Evolutionary conservation across 2,113 vertebrate genomes (phyloP).

Genomic region (Amphiprion percula): DNA sequence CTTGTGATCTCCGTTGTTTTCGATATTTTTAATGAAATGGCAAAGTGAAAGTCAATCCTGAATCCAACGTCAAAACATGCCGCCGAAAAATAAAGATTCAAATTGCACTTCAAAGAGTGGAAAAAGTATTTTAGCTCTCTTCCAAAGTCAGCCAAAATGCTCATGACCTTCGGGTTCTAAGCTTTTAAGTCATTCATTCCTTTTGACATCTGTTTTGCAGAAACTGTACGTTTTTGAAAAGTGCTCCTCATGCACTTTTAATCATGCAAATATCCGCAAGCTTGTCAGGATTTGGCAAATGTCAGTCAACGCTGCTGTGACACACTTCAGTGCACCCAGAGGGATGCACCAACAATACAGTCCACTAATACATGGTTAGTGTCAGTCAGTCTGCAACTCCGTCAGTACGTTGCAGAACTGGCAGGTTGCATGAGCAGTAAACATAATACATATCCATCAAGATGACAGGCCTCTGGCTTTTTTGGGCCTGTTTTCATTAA

Average conservation of each 20-base stretch:
- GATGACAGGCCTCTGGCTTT: constrained; percentile 35
- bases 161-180: constrained; percentile 43
- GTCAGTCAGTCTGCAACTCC: constrained; percentile 49
- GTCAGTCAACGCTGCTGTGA: constrained; percentile 49
- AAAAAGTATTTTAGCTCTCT: not conserved
- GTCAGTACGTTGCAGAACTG: constrained; percentile 31
- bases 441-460: constrained; percentile 56
- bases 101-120: constrained; percentile 13
- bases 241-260: constrained; percentile 17
- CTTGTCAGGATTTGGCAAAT: constrained; percentile 58
- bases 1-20: too few species aligned
- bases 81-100: constrained; percentile 16
- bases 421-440: constrained; percentile 50
- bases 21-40: not conserved
- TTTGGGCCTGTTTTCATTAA: constrained; percentile 38
- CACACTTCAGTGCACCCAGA: constrained; percentile 23
- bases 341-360: constrained; percentile 44
- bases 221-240: constrained; percentile 27
- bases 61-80: constrained; percentile 19
- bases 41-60: not conserved
- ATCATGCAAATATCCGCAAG: constrained; percentile 41
- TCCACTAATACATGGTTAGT: constrained; percentile 31
- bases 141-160: constrained; percentile 6
- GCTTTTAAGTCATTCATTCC: constrained; percentile 33
- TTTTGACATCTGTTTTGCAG: constrained; percentile 47